Percentiles rank a stretch among this genome's conserved stretches.
Conservation (phyloP, 2,888 invertebrate species). For the Molanna angustata region DNA sequence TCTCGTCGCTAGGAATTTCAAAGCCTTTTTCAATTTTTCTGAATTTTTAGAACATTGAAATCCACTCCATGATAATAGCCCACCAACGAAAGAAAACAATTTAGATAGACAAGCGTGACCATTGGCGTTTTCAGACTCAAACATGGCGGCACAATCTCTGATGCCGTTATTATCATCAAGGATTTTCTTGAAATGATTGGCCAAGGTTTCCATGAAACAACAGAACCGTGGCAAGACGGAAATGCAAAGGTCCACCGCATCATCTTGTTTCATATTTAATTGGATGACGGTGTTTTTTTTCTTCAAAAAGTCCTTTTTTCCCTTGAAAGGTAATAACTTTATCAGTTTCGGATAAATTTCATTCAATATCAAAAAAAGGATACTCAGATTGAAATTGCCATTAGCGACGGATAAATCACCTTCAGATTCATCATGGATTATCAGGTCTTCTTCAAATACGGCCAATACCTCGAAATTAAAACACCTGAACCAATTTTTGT, state of each 20-base stretch:
- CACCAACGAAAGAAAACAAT: conserved; percentile 42
- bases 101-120: conserved; percentile 46
- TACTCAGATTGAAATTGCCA: conserved; percentile 14
- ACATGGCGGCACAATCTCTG: conserved; percentile 56
- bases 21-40: conserved; percentile 38
- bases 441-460: conserved; percentile 22
- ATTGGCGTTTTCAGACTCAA: conserved; percentile 49
- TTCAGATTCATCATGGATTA: conserved; percentile 20
- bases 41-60: conserved; percentile 41
- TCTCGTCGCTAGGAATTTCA: conserved; percentile 23
- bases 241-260: conserved; percentile 36
- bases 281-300: not conserved
- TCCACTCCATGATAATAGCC: conserved; percentile 54
- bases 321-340: conserved; percentile 39
- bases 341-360: conserved; percentile 60
- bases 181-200: conserved; percentile 41
- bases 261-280: conserved; percentile 36
- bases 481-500: conserved; percentile 19
- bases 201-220: conserved; percentile 44
- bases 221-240: conserved; percentile 49
- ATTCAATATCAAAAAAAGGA: conserved; percentile 47
- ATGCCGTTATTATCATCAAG: conserved; percentile 54
- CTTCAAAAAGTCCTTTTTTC: conserved; percentile 19
- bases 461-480: conserved; percentile 25
- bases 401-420: conserved; percentile 13